Percentiles rank a stretch among this genome's conserved stretches.
These are phyloP conservation scores for Cantharis flavilabris DNA, from an alignment of 2,888 invertebrate species.

Conservation along the genomic window DNA sequence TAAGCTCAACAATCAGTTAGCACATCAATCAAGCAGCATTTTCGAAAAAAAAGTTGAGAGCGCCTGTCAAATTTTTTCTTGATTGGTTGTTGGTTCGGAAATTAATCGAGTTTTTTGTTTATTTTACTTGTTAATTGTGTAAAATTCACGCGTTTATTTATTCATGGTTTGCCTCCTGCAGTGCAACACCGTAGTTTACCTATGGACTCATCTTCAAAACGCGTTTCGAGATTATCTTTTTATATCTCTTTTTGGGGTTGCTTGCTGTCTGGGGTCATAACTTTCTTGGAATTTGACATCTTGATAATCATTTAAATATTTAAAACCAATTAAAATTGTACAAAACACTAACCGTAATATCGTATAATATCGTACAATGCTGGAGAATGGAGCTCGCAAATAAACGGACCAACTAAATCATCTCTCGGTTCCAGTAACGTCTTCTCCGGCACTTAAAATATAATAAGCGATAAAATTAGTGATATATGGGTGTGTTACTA, in stretches of 20 bases:
- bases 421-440: background rate
- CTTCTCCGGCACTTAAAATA: background rate
- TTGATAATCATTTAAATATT: conserved; percentile 45
- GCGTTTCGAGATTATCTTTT: conserved; percentile 43
- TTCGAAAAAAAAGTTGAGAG: conserved; percentile 28
- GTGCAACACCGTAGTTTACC: conserved; percentile 46
- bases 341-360: conserved; percentile 14
- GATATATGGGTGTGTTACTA: conserved; percentile 5
- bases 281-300: conserved; percentile 49
- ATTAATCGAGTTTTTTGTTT: conserved; percentile 57
- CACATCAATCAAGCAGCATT: conserved; percentile 50
- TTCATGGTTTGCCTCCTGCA: conserved; percentile 55
- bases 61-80: conserved; percentile 53
- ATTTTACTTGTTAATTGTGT: conserved; percentile 59
- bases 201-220: conserved; percentile 52
- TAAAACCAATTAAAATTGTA: conserved; percentile 36
- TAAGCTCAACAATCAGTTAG: conserved; percentile 56
- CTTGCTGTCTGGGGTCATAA: conserved; percentile 39
- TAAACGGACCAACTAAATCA: background rate
- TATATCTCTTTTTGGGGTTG: conserved; percentile 38
- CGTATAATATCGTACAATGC: background rate
- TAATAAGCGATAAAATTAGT: background rate
- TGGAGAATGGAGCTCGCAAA: no score
- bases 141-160: conserved; percentile 59
- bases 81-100: conserved; percentile 55